A percentile compares a stretch with the other conserved stretches of the same genome.
Evolutionary conservation across 37 sponge, comb jelly and placozoan species (phyloP).

Genomic region (Corticium candelabrum): DNA sequence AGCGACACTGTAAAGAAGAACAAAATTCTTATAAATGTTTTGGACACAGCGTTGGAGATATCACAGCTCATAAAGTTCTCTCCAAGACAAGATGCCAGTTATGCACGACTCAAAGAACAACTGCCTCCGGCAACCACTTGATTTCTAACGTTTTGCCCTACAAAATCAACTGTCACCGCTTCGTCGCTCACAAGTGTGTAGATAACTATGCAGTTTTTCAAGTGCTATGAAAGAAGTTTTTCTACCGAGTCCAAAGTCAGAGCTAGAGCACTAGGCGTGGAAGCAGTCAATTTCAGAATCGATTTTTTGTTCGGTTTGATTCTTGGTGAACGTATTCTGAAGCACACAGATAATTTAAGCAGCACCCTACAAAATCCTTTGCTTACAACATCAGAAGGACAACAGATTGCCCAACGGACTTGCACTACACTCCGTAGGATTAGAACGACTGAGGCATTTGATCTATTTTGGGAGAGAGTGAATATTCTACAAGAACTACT

Average conservation of each 20-base stretch:
- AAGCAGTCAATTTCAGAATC: conserved; percentile 22
- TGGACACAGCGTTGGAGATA: conserved; percentile 24
- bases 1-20: conserved; percentile 20
- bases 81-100: no score
- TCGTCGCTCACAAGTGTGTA: no score
- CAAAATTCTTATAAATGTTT: conserved; percentile 14
- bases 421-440: not conserved
- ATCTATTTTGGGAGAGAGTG: conserved; percentile 30
- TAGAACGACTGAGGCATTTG: conserved; percentile 6
- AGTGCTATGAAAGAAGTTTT: conserved; percentile 5
- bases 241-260: conserved; percentile 15
- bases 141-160: no score
- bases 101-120: no score
- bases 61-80: conserved; percentile 18
- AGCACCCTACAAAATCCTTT: conserved; percentile 9
- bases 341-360: conserved; percentile 31
- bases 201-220: conserved; percentile 7
- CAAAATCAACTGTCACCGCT: no score
- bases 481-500: no score
- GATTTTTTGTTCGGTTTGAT: conserved; percentile 20
- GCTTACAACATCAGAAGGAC: conserved; percentile 20
- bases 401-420: not conserved
- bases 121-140: no score
- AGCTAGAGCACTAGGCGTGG: conserved; percentile 23
- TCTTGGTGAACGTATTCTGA: conserved; percentile 14